Conservation (phyloP, 1,140 invertebrate species). For the Nautilus pompilius region DNA sequence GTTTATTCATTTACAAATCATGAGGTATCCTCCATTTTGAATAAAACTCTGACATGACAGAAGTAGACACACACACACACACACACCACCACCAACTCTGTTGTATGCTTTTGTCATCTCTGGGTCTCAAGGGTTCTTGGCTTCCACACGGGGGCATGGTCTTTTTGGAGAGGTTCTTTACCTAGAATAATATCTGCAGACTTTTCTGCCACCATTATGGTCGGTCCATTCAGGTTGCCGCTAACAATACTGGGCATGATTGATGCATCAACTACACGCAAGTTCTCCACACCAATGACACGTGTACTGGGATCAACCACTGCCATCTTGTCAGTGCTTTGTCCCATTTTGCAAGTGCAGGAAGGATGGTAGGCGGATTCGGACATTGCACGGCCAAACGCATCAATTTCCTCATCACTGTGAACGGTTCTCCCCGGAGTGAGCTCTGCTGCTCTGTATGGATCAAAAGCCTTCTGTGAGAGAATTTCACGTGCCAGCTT, state of each 20-base stretch:
- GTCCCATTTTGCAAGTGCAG: constrained; percentile 64
- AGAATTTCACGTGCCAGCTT: constrained; percentile 54
- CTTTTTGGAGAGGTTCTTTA: constrained; percentile 37
- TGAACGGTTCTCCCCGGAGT: constrained; percentile 43
- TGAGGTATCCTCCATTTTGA: no score
- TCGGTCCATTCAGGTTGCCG: constrained; percentile 61
- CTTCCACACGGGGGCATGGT: constrained; percentile 45
- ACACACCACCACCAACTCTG: no score
- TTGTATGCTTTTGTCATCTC: no score
- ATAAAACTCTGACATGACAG: no score
- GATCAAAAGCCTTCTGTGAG: constrained; percentile 57
- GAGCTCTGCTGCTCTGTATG: constrained; percentile 53
- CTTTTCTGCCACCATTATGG: constrained; percentile 62
- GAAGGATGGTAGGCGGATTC: constrained; percentile 60
- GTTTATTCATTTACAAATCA: no score
- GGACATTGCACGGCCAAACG: constrained; percentile 37
- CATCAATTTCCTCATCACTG: constrained; percentile 44
- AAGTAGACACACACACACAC: no score
- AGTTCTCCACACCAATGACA: constrained; percentile 54
- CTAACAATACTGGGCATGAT: constrained; percentile 61
- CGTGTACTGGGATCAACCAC: constrained; percentile 60
- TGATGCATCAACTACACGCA: constrained; percentile 61
- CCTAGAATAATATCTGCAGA: constrained; percentile 59
- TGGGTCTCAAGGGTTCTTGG: constrained; percentile 33
- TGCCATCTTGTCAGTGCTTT: constrained; percentile 53